These are phyloP conservation scores for Caenorhabditis brenneri DNA, from an alignment of 1,140 invertebrate genomes.

Conservation along the genomic window DNA sequence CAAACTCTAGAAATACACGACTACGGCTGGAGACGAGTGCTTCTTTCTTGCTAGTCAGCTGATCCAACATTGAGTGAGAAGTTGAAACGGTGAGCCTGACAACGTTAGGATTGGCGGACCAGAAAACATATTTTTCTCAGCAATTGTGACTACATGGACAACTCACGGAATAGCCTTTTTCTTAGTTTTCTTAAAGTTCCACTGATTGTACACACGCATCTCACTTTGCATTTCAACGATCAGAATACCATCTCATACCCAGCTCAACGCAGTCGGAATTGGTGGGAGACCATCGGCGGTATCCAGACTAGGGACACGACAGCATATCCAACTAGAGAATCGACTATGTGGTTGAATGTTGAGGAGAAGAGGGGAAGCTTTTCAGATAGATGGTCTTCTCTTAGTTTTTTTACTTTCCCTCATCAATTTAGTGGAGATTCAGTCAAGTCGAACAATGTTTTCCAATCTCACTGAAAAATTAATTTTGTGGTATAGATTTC, in stretches of 20 bases:
- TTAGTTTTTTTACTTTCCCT: slow-evolving; percentile 65
- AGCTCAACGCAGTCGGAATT: slow-evolving; percentile 96
- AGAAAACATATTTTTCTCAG: background rate
- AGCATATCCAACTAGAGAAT: slow-evolving; percentile 85
- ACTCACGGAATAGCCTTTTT: background rate
- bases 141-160: background rate
- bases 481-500: no score
- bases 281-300: slow-evolving; percentile 94
- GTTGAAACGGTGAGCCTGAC: slow-evolving; percentile 57
- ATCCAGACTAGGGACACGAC: slow-evolving; percentile 86
- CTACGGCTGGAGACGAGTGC: slow-evolving; percentile 35
- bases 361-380: slow-evolving; percentile 56
- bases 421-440: slow-evolving; percentile 88
- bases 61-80: slow-evolving; percentile 67
- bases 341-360: slow-evolving; percentile 56
- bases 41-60: slow-evolving; percentile 54
- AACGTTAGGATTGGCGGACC: slow-evolving; percentile 46
- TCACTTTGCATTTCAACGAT: slow-evolving; percentile 99
- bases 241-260: slow-evolving; percentile 95
- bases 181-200: slow-evolving; percentile 43
- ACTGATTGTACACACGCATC: slow-evolving; percentile 94
- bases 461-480: slow-evolving; percentile 41
- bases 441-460: slow-evolving; percentile 78
- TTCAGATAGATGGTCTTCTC: slow-evolving; percentile 56
- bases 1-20: slow-evolving; percentile 24